Conservation (phyloP, 1,140 invertebrate genomes). For the Mya arenaria region DNA sequence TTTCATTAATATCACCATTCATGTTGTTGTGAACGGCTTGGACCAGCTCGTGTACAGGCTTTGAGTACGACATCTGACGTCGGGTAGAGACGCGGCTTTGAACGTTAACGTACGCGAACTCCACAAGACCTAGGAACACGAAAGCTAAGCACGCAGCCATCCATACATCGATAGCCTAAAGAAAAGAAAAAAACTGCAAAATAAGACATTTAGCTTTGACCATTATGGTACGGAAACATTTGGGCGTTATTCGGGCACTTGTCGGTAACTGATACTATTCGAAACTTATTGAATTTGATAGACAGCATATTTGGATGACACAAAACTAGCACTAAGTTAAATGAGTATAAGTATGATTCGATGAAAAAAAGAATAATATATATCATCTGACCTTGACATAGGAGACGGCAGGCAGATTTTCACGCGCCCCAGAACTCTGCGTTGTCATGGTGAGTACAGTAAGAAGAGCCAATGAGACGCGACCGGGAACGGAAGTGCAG, state of each 20-base stretch:
- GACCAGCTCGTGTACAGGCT: neutral
- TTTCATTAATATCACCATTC: too few species aligned
- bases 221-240: neutral
- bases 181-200: neutral
- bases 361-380: neutral
- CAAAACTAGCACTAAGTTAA: neutral
- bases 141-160: conserved; percentile 88
- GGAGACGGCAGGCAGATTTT: conserved; percentile 61
- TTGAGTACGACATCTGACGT: neutral
- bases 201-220: neutral
- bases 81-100: conserved; percentile 15
- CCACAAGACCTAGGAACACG: conserved; percentile 91
- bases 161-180: conserved; percentile 61
- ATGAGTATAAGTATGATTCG: neutral
- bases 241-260: neutral
- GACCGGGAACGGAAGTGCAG: conserved; percentile 84
- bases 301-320: neutral
- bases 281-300: neutral
- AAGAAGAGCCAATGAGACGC: conserved; percentile 83
- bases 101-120: conserved; percentile 89
- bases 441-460: conserved; percentile 70
- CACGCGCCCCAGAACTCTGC: conserved; percentile 54
- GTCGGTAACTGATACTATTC: neutral
- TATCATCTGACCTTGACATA: conserved; percentile 84
- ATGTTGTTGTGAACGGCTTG: neutral